Conservation (phyloP, 2,113 vertebrate species). For the Scomber colias region DNA sequence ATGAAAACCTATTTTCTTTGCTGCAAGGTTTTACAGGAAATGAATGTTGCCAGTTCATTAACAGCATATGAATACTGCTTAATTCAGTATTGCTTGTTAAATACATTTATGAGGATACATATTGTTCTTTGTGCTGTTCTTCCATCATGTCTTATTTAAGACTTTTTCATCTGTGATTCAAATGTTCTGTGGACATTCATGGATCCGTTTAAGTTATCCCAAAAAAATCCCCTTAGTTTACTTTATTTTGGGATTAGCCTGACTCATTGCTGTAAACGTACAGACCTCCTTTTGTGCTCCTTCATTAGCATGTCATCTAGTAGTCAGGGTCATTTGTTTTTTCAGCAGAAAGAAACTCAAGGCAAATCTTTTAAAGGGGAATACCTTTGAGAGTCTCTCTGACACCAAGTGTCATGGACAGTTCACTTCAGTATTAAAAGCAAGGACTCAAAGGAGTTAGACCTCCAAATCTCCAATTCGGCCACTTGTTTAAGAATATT, state of each 20-base stretch:
- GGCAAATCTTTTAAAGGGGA: not conserved
- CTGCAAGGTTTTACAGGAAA: not conserved
- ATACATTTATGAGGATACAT: not conserved
- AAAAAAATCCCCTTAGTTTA: no score
- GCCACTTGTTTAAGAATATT: no score
- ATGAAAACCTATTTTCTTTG: not conserved
- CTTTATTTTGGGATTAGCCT: not conserved
- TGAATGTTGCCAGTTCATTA: not conserved
- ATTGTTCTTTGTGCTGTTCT: not conserved
- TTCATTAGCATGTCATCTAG: not conserved
- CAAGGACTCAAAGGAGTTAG: not conserved
- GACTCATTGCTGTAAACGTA: not conserved
- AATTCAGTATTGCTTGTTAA: not conserved
- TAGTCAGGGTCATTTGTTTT: not conserved
- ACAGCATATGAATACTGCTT: not conserved
- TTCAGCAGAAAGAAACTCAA: not conserved
- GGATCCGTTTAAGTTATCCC: not conserved
- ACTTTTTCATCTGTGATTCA: not conserved
- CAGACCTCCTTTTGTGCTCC: not conserved
- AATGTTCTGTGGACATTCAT: not conserved
- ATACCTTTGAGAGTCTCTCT: not conserved
- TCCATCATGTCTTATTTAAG: no score
- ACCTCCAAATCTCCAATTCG: not conserved
- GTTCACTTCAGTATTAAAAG: not conserved
- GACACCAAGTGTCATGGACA: no score